Base-by-base conservation (phyloP, 1,140 invertebrate genomes). In the Mactra quadrangularis region DNA sequence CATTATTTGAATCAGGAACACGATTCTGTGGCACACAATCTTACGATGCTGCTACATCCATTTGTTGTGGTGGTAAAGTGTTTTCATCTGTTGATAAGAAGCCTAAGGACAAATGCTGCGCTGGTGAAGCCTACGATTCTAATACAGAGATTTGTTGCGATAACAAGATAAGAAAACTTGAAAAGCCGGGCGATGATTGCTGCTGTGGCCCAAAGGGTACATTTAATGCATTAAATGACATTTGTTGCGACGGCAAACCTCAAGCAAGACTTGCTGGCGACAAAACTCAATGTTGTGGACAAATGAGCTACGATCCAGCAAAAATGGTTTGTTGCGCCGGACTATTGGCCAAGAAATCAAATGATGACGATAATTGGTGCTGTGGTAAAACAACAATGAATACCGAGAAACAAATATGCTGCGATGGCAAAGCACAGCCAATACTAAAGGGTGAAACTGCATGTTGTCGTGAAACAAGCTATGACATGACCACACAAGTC, bases 331-430 rank as follows among this genome's bases (percentile, higher is more conserved):
- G 79, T 38, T 82, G 79, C 29, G 57, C 35, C 1, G 71, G 60
- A 15, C 64, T 64, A 29, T 29, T 82, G 7, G 45, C 50, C 29
- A 55, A 31, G 41, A 74, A 72, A 31, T 19, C n/a, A 19, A 45
- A 52, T 41, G 31, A 52, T 11, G 79, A 45, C 22, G 70, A 82
- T 45, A 82, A 82, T 47, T 82, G 79, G 79, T 82, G 79, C 35
- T 82, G 79, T 60, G 79, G 79, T 22, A 66, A 74, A 64, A 52
- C 70, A 55, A 66, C 70, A 55, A 82, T 82, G 79, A 35, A 82
- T 25, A 74, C 47, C 33, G 41, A 62, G 25, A 74, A 57, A 38
- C n/a, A 59, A 33, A 75, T 75, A 31, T 82, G 79, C 35, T 82
- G 79, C 33, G 45, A 47, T n/a, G 79, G 79, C 2, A 82, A 41